Evolutionary conservation across 2,113 vertebrate genomes (phyloP).

Genomic region (Pseudorhombus dupliciocellatus): DNA sequence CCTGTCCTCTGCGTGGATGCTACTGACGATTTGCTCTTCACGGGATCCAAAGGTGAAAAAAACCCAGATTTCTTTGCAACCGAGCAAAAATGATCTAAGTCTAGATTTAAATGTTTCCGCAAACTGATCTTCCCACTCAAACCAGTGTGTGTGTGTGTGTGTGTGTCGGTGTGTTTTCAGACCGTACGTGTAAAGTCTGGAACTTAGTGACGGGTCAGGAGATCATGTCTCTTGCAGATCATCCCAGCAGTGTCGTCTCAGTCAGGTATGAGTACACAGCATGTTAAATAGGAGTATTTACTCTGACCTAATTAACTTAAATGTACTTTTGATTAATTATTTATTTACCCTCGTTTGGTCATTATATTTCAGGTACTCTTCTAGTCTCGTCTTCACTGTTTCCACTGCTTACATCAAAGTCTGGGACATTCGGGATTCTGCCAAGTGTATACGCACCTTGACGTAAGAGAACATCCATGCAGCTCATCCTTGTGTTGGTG

Average conservation of each 20-base stretch:
- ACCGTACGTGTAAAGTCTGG: constrained; percentile 99
- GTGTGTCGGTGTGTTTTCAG: constrained; percentile 71
- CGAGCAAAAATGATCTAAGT: not conserved
- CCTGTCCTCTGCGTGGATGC: constrained; percentile 94
- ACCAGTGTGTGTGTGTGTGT: not conserved
- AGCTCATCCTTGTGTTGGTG: not conserved
- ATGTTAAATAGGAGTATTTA: not conserved
- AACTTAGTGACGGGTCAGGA: constrained; percentile 98
- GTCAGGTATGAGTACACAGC: constrained; percentile 60
- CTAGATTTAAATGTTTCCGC: not conserved
- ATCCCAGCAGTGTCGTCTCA: constrained; percentile 92
- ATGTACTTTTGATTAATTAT: not conserved
- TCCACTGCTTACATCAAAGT: constrained; percentile 96
- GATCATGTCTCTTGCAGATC: constrained; percentile 92
- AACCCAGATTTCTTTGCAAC: not conserved
- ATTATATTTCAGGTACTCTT: constrained; percentile 82
- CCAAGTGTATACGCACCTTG: constrained; percentile 93
- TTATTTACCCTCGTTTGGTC: not conserved
- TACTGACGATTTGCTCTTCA: constrained; percentile 97
- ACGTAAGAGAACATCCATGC: constrained; percentile 83
- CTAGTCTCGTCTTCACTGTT: constrained; percentile 95
- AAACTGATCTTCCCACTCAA: not conserved
- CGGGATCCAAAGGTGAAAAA: constrained; percentile 92
- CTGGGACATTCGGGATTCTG: constrained; percentile 98
- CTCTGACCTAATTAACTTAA: accelerated